Evolutionary conservation across 2,888 invertebrate genomes (phyloP), one percentile per base, ranked within the genome.

Genomic region (Torymus aiolomorphi): DNA sequence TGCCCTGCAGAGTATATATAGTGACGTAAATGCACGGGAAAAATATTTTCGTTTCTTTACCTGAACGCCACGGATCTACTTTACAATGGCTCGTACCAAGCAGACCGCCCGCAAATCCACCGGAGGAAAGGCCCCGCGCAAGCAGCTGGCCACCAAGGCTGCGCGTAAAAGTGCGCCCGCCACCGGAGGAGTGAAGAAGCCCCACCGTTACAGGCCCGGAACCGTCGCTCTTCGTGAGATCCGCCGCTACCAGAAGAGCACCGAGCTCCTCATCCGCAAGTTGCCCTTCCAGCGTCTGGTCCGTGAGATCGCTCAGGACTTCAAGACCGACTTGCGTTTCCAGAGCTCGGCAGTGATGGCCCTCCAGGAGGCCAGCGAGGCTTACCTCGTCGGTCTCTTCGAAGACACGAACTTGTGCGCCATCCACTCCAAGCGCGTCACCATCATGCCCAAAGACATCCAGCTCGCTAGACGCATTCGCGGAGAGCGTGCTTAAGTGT

Each of bases 221-320:
- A 76, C 76, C 5, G 76, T 76, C 12, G 76, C 70, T 24, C 76
- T 76, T 31, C 76, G 76, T n/a, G 77, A 71, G 5, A 77, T 77
- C 42, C 65, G 77, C 13, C 66, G 72, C 11, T 77, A 77, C 61
- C 77, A 77, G 52, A 77, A 76, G 75, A 77, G 72, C 54, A 77
- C 72, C 1, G 77, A 77, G 13, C 52, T 71, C 1, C 59, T 72
- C 1, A 66, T 77, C n/a, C 72, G 70, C 49, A 76, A 76, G 4
- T 8, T 71, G 65, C 70, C 76, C 1, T 76, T 76, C 65, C 76
- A 76, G 49, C 70, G 70, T 0, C 63, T 76, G 1, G 76, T 76
- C 0, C 70, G 76, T n/a, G 70, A 76, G 31, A 65, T 71, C n/a
- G 76, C 76, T 11, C 76, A 76, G 24, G 71, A 76, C 13, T 76